Conservation (phyloP, 2,113 vertebrate genomes). For the Callocephalon fimbriatum region DNA sequence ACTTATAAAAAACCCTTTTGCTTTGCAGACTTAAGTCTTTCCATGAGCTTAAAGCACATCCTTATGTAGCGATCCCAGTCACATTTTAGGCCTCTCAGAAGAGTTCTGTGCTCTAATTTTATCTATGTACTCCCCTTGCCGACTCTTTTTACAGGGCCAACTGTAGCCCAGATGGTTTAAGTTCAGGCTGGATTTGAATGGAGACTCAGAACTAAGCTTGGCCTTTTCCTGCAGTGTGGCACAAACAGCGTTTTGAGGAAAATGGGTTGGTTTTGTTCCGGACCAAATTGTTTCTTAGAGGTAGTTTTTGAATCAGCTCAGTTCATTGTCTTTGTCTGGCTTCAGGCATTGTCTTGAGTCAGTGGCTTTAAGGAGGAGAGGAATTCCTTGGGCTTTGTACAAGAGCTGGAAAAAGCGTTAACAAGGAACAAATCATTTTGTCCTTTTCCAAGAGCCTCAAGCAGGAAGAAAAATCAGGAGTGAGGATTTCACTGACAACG, state of each 20-base stretch:
- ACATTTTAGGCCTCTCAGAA: neutral
- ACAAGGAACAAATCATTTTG: neutral
- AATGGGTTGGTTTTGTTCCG: neutral
- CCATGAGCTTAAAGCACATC: neutral
- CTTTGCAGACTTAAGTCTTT: neutral
- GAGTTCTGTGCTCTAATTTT: neutral
- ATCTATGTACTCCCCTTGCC: neutral
- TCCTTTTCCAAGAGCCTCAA: neutral
- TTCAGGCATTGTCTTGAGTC: neutral
- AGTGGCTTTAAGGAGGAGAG: neutral
- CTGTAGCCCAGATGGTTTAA: neutral
- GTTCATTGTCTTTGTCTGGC: neutral
- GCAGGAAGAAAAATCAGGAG: neutral
- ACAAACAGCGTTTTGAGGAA: neutral
- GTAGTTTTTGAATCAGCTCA: neutral
- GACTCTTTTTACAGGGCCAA: neutral
- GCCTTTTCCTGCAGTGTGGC: neutral
- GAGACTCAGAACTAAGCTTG: neutral
- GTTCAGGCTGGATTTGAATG: neutral
- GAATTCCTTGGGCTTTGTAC: neutral
- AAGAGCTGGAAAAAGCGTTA: neutral
- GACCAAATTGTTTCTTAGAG: neutral
- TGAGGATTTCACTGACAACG: neutral
- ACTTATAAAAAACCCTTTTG: neutral
- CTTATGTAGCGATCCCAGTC: too few species aligned